Conservation (phyloP, 2,797 vertebrate species). For the Chloroceryle amazona region DNA sequence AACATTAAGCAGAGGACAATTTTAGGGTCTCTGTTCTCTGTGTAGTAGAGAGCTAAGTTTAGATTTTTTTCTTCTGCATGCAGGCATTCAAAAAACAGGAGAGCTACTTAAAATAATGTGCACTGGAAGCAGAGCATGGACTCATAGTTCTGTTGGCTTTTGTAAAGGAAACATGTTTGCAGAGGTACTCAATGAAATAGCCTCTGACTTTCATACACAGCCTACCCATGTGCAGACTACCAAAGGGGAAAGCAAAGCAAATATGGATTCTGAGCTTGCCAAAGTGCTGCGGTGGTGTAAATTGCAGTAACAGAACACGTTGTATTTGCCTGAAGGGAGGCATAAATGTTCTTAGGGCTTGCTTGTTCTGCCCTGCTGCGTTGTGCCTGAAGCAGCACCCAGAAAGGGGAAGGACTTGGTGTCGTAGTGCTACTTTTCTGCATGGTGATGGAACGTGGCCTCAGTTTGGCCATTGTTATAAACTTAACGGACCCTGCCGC, state of each 20-base stretch:
- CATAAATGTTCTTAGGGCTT: not conserved
- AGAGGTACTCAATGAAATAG: not conserved
- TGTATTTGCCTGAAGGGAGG: not conserved
- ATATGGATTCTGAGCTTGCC: not conserved
- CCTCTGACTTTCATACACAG: not conserved
- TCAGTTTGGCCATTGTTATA: not conserved
- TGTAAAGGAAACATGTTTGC: not conserved
- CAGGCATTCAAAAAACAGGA: not conserved
- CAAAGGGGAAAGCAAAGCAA: not conserved
- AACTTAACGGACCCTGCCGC: not conserved
- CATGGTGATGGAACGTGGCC: rapidly evolving
- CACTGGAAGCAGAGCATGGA: not conserved
- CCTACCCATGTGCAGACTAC: not conserved
- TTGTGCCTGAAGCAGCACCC: not conserved
- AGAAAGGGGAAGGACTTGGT: not conserved
- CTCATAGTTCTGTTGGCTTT: not conserved
- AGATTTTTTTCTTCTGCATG: not conserved
- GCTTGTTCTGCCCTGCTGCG: not conserved
- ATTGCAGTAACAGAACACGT: not conserved
- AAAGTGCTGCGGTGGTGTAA: not conserved
- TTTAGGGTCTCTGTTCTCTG: not conserved
- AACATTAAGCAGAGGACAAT: not conserved
- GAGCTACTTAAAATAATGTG: not conserved
- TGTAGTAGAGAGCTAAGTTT: not conserved
- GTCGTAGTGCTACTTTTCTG: not conserved